phyloP scores from a whole-genome alignment of 1,140 invertebrate genomes.

The Formica selysi region DNA sequence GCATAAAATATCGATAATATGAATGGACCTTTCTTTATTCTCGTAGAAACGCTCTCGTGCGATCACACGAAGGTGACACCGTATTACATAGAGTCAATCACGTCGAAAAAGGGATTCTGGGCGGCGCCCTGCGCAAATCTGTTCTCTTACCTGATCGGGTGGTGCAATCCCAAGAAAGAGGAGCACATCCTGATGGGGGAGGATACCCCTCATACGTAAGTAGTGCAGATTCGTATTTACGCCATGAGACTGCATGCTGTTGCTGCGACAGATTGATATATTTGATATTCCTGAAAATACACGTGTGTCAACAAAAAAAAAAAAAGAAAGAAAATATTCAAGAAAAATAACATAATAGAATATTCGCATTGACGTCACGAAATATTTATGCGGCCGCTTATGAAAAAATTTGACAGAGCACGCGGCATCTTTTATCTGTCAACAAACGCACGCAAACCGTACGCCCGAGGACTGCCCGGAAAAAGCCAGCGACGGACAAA shows the following conservation, averaged over 20 bases:
- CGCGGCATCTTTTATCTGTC: constrained; percentile 94
- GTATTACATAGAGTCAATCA: constrained; percentile 95
- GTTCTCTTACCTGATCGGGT: constrained; percentile 93
- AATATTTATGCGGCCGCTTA: background rate
- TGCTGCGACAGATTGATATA: background rate
- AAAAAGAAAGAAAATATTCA: too few species aligned
- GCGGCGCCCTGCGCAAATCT: constrained; percentile 93
- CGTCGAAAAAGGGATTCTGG: constrained; percentile 92
- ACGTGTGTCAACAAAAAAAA: too few species aligned
- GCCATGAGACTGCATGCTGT: background rate
- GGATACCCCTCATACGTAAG: constrained; percentile 91
- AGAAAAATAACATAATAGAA: background rate
- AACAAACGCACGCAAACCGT: constrained; percentile 94
- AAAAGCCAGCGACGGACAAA: constrained; percentile 86
- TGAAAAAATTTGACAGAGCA: constrained; percentile 86
- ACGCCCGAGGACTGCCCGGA: constrained; percentile 92
- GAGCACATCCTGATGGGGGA: constrained; percentile 95
- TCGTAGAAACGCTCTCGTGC: constrained; percentile 93
- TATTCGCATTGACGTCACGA: background rate
- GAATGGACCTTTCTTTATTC: too few species aligned
- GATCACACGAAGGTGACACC: constrained; percentile 96
- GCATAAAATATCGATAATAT: background rate
- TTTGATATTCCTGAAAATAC: background rate
- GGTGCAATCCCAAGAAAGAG: constrained; percentile 91
- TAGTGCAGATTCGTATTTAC: constrained; percentile 30